A percentile compares a stretch with the other conserved stretches of the same genome.
Evolutionary conservation across 1,140 invertebrate species (phyloP).

Genomic region (Rhopalosiphum maidis): DNA sequence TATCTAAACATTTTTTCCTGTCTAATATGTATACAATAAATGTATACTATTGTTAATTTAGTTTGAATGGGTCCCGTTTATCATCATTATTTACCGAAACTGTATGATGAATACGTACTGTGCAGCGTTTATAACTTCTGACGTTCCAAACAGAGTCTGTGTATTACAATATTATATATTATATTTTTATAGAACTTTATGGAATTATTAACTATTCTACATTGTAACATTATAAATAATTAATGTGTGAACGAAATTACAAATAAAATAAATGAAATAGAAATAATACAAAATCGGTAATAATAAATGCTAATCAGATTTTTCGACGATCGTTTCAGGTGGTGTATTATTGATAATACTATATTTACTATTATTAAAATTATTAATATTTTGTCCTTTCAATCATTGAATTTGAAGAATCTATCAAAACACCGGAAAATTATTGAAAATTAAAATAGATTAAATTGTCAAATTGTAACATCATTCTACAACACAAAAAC

Average conservation of each 20-base stretch:
- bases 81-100: not conserved
- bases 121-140: not conserved
- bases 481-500: too few relatives aligned
- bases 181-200: not conserved
- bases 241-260: too few relatives aligned
- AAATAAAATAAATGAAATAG: too few relatives aligned
- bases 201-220: not conserved
- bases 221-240: not conserved
- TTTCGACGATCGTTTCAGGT: not conserved
- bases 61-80: not conserved
- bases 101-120: not conserved
- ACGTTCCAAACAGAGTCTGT: not conserved
- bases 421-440: not conserved
- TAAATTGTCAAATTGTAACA: too few relatives aligned
- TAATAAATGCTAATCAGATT: not conserved
- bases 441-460: too few relatives aligned
- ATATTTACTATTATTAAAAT: not conserved
- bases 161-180: not conserved
- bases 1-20: not conserved
- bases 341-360: not conserved
- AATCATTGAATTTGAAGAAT: too few relatives aligned
- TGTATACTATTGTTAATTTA: not conserved
- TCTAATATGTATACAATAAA: not conserved
- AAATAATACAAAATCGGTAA: too few relatives aligned
- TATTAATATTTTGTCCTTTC: not conserved